phyloP scores from a whole-genome alignment of 2,888 invertebrate genomes.

The Leptothorax acervorum region DNA sequence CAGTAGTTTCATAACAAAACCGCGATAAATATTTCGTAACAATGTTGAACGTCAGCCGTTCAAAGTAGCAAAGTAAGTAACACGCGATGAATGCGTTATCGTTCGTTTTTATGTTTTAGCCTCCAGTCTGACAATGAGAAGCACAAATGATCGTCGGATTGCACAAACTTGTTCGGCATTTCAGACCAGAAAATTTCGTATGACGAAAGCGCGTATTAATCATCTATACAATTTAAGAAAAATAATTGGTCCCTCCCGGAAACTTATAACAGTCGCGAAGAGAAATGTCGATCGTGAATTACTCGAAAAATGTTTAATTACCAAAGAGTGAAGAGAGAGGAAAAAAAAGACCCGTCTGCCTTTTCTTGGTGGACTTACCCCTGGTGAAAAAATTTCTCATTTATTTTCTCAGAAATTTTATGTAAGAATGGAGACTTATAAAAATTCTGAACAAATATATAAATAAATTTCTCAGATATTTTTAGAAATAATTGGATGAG shows the following conservation, averaged over 20 bases:
- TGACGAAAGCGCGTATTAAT: background rate
- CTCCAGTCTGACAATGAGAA: background rate
- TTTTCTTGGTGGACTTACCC: background rate
- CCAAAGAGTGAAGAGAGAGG: background rate
- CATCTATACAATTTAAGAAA: background rate
- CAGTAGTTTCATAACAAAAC: background rate
- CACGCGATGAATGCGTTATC: background rate
- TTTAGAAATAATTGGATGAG: too few species aligned
- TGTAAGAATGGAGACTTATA: too few species aligned
- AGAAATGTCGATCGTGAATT: background rate
- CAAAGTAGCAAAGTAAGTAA: background rate
- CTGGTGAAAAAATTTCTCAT: too few species aligned
- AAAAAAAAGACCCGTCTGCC: background rate
- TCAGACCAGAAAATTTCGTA: background rate
- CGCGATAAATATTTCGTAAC: slow-evolving; percentile 10
- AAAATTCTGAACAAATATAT: too few species aligned
- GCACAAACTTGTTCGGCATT: background rate
- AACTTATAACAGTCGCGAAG: background rate
- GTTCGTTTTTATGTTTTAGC: background rate
- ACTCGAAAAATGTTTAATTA: background rate
- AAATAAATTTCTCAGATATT: too few species aligned
- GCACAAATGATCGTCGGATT: background rate
- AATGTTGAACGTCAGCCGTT: background rate
- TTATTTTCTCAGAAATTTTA: too few species aligned
- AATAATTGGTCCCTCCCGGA: background rate